Evolutionary conservation across 2,797 vertebrate species (phyloP).

Genomic region (Labroides dimidiatus): DNA sequence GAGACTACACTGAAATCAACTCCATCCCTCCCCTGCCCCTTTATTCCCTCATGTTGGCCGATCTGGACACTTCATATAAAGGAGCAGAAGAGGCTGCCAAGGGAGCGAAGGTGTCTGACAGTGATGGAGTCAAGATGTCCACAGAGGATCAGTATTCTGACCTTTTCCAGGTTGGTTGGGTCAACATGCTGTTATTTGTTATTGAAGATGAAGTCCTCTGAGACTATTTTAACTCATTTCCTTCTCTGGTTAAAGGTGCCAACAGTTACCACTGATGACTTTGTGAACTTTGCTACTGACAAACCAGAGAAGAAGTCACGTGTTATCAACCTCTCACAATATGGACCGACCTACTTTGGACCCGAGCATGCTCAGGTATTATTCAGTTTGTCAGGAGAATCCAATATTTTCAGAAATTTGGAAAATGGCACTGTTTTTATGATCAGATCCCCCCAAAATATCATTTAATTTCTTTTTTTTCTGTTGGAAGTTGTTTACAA

Average conservation of each 20-base stretch:
- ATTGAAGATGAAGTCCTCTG: background rate
- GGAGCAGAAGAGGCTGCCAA: constrained; percentile 89
- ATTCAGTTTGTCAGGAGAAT: background rate
- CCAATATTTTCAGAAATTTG: too few species aligned
- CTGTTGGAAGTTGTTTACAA: too few species aligned
- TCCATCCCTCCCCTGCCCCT: constrained; percentile 97
- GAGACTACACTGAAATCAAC: constrained; percentile 98
- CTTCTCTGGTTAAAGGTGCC: constrained; percentile 73
- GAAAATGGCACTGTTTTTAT: background rate
- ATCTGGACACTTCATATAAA: constrained; percentile 92
- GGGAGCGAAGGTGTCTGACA: constrained; percentile 83
- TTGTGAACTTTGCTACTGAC: constrained; percentile 93
- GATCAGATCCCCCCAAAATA: background rate
- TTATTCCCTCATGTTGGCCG: constrained; percentile 93
- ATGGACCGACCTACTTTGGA: constrained; percentile 96
- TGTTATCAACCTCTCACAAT: constrained; percentile 97
- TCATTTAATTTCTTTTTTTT: too few species aligned
- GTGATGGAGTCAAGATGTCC: constrained; percentile 79
- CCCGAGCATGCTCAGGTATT: constrained; percentile 92
- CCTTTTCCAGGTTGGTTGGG: constrained; percentile 87
- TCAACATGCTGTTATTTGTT: background rate
- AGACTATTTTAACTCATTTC: background rate
- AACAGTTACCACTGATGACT: constrained; percentile 93
- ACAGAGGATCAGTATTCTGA: constrained; percentile 93
- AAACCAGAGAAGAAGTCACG: constrained; percentile 94